Percentiles rank a stretch among this genome's conserved stretches.
These are phyloP conservation scores for Aphelenchoides fujianensis DNA, from an alignment of 1,140 invertebrate genomes.

Conservation along the genomic window DNA sequence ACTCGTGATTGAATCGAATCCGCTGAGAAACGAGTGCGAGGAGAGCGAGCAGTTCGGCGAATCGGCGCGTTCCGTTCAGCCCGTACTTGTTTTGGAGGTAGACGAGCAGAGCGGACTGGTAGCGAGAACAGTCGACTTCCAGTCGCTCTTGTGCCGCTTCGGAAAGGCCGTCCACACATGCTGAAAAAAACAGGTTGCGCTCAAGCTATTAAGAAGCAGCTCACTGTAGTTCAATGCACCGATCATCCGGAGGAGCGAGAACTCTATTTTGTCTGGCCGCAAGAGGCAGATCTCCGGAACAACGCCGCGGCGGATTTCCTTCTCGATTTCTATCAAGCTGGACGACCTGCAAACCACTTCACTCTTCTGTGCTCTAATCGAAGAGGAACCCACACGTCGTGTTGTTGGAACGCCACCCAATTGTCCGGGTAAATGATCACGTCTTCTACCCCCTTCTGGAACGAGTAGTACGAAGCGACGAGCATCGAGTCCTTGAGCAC, in stretches of 20 bases:
- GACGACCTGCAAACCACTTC: neutral
- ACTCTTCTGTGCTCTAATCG: no score
- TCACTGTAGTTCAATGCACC: slow-evolving; percentile 17
- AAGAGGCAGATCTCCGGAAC: slow-evolving; percentile 5
- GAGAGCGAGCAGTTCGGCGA: slow-evolving; percentile 5
- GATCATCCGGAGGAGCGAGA: slow-evolving; percentile 6
- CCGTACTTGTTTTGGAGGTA: slow-evolving; percentile 26
- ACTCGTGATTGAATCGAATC: neutral
- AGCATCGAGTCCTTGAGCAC: neutral
- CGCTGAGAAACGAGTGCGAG: slow-evolving; percentile 2
- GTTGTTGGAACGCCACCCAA: neutral
- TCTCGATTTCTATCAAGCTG: slow-evolving; percentile 9
- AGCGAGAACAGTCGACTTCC: neutral
- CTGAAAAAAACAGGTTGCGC: slow-evolving; percentile 6
- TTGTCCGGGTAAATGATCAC: slow-evolving; percentile 15
- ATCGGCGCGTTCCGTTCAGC: slow-evolving; percentile 7
- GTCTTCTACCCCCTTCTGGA: neutral
- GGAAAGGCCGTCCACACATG: neutral
- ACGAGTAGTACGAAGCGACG: neutral
- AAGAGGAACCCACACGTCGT: neutral
- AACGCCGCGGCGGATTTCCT: neutral
- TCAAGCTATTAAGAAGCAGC: neutral
- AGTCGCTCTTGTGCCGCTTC: slow-evolving; percentile 2
- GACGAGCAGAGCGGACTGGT: neutral
- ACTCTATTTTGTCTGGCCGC: slow-evolving; percentile 17